Base-by-base conservation (phyloP, 2,113 vertebrate genomes). In the Sterrhoptilus dennistouni region DNA sequence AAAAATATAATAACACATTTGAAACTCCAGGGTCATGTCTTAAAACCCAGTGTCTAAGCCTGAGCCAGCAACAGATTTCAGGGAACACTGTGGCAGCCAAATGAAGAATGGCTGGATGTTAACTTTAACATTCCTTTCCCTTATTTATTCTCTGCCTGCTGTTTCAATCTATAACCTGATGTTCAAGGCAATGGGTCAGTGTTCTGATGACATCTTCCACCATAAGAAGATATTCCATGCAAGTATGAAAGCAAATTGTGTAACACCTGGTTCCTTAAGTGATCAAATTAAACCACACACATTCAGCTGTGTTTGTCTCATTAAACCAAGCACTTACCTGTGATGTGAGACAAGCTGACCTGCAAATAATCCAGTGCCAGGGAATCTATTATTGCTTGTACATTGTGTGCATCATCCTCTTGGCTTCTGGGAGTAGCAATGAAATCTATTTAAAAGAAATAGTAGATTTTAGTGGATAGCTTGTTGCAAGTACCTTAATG, bases 341-440 rank as follows among this genome's bases (percentile, higher is more conserved):
- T 99, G 94, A 99, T 99, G 93, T 99, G 99, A 3, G 99, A 99
- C 93, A 99, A 98, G 96, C 99, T 99, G 97, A 99, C 98, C 95
- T 99, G 99, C 87, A 99, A 98, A 93, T 99, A 99, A 98, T 99
- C 99, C 98, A 99, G 70, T 49, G 99, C 99, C 92, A 99, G 96
- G 10, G 99, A 99, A 97, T 99, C 99, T 83, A 99, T 99, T 80
- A 99, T 98, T 83, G 99, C 99, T 96, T 99, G 99, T 63, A 99
- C 93, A 56, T 99, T 99, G 95, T 99, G 99, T 63, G 98, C 88
- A 69, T 99, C 98, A 78, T 99, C 98, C 83, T 99, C 99, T 94
- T 98, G 99, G 93, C 96, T 98, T 83, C 87, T 96, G 63, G 99
- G 98, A 52, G 87, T 59, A 93, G 97, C 95, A 92, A 99, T 98